Percentiles rank a stretch among this genome's conserved stretches.
Conservation (phyloP, 1,140 invertebrate genomes). For the Dolichoris vasculosae region DNA sequence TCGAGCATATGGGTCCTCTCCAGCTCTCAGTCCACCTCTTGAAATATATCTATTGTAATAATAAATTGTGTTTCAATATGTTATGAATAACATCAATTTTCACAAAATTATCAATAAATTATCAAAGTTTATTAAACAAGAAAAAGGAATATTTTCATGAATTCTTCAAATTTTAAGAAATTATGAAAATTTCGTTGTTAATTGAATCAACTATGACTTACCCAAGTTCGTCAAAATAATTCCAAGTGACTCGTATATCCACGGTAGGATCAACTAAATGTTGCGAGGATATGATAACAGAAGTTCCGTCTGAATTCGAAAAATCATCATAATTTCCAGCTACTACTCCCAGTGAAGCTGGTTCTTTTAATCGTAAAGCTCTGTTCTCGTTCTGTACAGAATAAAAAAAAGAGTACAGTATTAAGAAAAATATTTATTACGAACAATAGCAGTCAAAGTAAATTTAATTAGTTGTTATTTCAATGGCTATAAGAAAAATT, state of each 20-base stretch:
- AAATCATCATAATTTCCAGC: constrained; percentile 70
- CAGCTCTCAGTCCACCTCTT: constrained; percentile 83
- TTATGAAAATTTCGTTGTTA: constrained; percentile 12
- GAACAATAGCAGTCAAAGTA: background rate
- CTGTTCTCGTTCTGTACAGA: constrained; percentile 80
- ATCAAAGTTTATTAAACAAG: no score
- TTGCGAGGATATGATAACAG: constrained; percentile 70
- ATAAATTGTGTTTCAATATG: background rate
- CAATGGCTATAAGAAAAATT: background rate
- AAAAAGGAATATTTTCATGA: background rate
- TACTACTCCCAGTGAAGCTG: constrained; percentile 71
- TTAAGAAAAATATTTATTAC: no score
- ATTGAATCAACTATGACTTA: constrained; percentile 52
- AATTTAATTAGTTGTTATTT: constrained; percentile 5
- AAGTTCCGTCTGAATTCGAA: constrained; percentile 69
- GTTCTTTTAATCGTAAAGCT: constrained; percentile 80
- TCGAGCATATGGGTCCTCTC: constrained; percentile 90
- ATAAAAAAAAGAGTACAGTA: background rate
- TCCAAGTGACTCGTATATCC: constrained; percentile 77
- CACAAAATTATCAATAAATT: background rate
- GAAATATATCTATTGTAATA: constrained; percentile 81
- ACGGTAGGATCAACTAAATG: constrained; percentile 67
- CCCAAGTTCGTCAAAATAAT: constrained; percentile 89
- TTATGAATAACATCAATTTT: background rate
- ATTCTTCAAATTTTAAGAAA: constrained; percentile 7